Evolutionary conservation across 2,888 invertebrate genomes (phyloP).

Genomic region (Anticlea derivata): DNA sequence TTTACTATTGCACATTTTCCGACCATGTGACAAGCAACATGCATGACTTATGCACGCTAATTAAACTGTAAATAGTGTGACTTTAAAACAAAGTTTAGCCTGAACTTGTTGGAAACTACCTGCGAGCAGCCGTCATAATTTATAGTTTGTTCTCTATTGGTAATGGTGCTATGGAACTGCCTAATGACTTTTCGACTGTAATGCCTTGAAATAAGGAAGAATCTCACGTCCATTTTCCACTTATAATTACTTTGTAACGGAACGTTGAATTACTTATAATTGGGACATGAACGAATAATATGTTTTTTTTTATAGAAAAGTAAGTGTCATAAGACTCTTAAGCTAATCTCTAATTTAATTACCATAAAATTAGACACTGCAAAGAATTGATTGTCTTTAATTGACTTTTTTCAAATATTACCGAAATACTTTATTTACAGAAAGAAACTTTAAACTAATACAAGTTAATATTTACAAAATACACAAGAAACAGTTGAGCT

Average conservation of each 20-base stretch:
- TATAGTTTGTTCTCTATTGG: slow-evolving; percentile 31
- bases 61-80: slow-evolving; percentile 38
- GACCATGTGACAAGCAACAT: slow-evolving; percentile 34
- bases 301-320: neutral
- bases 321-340: no score
- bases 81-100: slow-evolving; percentile 35
- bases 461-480: no score
- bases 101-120: slow-evolving; percentile 35
- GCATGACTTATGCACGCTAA: slow-evolving; percentile 40
- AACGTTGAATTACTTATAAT: neutral
- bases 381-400: no score
- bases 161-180: slow-evolving; percentile 18
- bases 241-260: neutral
- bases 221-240: neutral
- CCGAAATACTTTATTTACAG: no score
- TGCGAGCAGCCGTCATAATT: slow-evolving; percentile 36
- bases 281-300: neutral
- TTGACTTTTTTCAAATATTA: no score
- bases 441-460: no score
- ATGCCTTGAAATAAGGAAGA: slow-evolving; percentile 15
- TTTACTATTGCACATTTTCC: slow-evolving; percentile 25
- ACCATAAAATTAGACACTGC: no score
- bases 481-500: no score
- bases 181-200: slow-evolving; percentile 19
- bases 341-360: no score